Evolutionary conservation across 2,113 vertebrate genomes (phyloP).

Genomic region (Ameiurus melas): DNA sequence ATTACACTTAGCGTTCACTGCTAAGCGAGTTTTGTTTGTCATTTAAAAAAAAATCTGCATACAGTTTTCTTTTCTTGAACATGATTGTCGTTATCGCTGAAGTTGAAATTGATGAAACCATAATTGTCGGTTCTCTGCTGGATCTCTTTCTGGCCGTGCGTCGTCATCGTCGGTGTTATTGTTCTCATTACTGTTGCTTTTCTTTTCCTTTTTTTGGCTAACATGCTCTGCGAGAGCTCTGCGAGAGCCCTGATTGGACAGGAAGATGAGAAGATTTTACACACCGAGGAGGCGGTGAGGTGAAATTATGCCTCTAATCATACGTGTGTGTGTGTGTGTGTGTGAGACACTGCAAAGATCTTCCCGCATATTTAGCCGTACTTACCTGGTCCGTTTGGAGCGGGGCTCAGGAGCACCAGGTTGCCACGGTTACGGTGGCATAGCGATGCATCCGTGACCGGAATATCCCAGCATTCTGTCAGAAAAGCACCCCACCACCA

Average conservation of each 20-base stretch:
- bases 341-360: background rate
- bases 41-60: no score
- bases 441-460: constrained; percentile 63
- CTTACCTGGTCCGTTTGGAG: constrained; percentile 55
- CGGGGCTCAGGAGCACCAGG: constrained; percentile 48
- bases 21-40: no score
- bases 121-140: no score
- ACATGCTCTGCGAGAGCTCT: background rate
- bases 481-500: constrained; percentile 55
- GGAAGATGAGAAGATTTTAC: background rate
- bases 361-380: constrained; percentile 37
- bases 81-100: background rate
- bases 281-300: background rate
- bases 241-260: constrained; percentile 3
- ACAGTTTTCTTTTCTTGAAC: background rate
- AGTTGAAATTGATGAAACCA: background rate
- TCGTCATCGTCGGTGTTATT: background rate
- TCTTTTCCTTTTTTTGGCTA: no score
- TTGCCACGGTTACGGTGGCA: constrained; percentile 61
- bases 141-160: background rate
- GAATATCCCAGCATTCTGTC: constrained; percentile 68
- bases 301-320: constrained; percentile 9
- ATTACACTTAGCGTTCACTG: no score
- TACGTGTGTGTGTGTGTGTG: background rate
- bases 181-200: background rate